Evolutionary conservation across 2,113 vertebrate genomes (phyloP), one percentile per base, ranked within the genome.

Genomic region (Catagonus wagneri): DNA sequence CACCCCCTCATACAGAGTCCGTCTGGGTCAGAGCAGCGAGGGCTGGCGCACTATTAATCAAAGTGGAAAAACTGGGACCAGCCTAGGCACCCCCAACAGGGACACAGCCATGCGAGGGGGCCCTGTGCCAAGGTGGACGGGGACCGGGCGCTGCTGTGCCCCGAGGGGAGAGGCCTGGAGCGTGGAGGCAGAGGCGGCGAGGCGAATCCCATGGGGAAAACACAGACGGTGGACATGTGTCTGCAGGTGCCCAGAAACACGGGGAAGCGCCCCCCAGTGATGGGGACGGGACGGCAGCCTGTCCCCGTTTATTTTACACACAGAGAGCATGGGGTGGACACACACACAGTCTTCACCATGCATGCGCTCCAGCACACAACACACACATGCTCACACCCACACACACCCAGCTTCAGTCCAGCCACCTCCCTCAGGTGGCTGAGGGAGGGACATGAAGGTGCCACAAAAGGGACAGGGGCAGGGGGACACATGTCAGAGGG

Each of bases 201-300:
- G 39, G 79, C 1, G 0, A 80, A 29, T 7, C 16, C 25, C 96
- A 36, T 1, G 0, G 34, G 76, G 34, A 68, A 58, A 56, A 25
- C 50, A 25, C 25, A 58, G 16, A 27, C 3, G 39, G 22, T 0
- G 1, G 0, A 3, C 27, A 3, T 0, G 6, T 4, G 9, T 39
- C 10, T 50, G 17, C 7, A 20, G 76, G 65, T 27, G 13, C 81
- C 29, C 1, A 0, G 44, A 50, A 68, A 80, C 60, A 25, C 1
- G 25, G 16, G 71, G 10, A 14, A 8, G 72, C 68, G 23, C 7
- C 58, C 6, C 50, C 50, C 54, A 2, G 76, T 6, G 60, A 68
- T 4, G 25, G 44, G 60, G 61, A 39, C 7, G 14, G 9, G 74
- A 14, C 66, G n/a, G 54, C 27, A 63, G 44, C 39, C 27, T 7